Evolutionary conservation across 1,140 invertebrate genomes (phyloP).

Genomic region (Drosophila erecta): DNA sequence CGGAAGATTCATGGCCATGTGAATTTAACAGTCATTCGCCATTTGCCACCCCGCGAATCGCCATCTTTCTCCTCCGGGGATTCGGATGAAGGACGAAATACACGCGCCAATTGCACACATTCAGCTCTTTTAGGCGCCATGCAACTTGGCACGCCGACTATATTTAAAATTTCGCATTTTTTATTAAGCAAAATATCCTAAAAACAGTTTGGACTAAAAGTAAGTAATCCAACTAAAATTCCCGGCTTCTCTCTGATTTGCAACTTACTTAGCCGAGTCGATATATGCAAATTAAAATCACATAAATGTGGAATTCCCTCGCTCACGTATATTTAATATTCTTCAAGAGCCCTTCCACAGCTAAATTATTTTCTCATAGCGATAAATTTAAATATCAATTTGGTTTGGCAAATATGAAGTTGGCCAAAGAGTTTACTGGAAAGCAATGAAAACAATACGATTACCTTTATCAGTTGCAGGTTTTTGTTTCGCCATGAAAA

Average conservation of each 20-base stretch:
- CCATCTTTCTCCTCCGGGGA: background rate
- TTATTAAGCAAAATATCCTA: no score
- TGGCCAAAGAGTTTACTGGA: constrained; percentile 35
- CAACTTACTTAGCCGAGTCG: background rate
- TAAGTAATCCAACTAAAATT: no score
- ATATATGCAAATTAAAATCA: background rate
- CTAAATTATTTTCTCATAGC: background rate
- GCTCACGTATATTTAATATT: background rate
- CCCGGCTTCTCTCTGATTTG: no score
- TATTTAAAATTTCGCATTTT: no score
- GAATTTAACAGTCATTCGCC: constrained; percentile 53
- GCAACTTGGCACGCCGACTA: no score
- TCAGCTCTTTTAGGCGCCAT: constrained; percentile 36
- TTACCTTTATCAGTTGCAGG: constrained; percentile 47
- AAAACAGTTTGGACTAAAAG: no score
- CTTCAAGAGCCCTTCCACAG: no score
- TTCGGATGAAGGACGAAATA: constrained; percentile 14
- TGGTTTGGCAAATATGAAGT: constrained; percentile 9
- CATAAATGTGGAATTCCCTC: background rate
- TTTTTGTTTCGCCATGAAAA: constrained; percentile 24
- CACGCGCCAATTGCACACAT: constrained; percentile 30
- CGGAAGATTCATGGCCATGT: constrained; percentile 52
- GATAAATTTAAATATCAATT: constrained; percentile 45
- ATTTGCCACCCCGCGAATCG: background rate
- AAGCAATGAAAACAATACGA: constrained; percentile 46